phyloP scores from a whole-genome alignment of 2,888 invertebrate species.

The Caenorhabditis uteleia region DNA sequence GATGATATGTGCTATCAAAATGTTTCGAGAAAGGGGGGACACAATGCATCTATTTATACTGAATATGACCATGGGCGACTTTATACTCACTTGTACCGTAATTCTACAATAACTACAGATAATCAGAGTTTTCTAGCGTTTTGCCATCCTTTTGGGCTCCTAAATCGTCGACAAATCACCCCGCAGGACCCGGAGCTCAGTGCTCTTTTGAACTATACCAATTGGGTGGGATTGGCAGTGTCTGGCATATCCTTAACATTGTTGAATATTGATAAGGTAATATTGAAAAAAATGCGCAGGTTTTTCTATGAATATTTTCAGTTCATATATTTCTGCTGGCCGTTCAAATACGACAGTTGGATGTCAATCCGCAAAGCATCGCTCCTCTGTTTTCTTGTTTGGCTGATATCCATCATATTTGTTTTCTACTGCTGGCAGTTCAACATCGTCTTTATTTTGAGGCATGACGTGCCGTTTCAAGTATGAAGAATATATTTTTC shows the following conservation, averaged over 20 bases:
- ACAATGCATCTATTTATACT: slow-evolving; percentile 69
- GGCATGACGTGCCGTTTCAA: slow-evolving; percentile 63
- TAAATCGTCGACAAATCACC: slow-evolving; percentile 67
- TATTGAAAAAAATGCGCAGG: neutral
- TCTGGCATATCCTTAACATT: slow-evolving; percentile 67
- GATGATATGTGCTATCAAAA: slow-evolving; percentile 66
- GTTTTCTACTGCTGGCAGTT: slow-evolving; percentile 68
- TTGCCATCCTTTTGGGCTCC: slow-evolving; percentile 68
- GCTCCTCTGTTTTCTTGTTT: slow-evolving; percentile 62
- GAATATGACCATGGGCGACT: slow-evolving; percentile 68
- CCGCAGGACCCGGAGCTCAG: slow-evolving; percentile 62
- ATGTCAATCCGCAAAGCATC: slow-evolving; percentile 67
- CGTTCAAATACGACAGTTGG: slow-evolving; percentile 65
- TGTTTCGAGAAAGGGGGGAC: slow-evolving; percentile 63
- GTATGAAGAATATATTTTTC: slow-evolving; percentile 6
- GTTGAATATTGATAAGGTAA: slow-evolving; percentile 66
- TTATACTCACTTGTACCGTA: slow-evolving; percentile 62
- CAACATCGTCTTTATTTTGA: slow-evolving; percentile 65
- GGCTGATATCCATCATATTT: slow-evolving; percentile 66
- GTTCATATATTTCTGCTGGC: slow-evolving; percentile 69
- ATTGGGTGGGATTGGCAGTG: slow-evolving; percentile 67
- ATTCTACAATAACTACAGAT: neutral
- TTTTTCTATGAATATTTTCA: slow-evolving; percentile 19
- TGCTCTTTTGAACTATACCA: slow-evolving; percentile 65
- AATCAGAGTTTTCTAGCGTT: slow-evolving; percentile 56